Evolutionary conservation across 2,888 invertebrate species (phyloP).

Genomic region (Drosophila neotestacea): DNA sequence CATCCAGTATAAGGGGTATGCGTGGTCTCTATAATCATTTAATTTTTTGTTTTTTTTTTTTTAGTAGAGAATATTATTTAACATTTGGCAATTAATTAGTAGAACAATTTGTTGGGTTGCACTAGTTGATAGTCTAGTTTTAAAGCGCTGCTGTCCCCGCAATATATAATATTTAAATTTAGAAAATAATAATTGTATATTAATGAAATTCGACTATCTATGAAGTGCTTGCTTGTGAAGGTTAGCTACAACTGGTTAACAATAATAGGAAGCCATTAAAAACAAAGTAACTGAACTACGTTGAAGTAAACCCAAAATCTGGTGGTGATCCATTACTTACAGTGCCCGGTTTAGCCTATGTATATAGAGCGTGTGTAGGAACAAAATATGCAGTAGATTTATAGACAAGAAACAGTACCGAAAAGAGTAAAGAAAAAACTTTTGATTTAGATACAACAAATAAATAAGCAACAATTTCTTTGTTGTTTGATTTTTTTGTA

Average conservation of each 20-base stretch:
- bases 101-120: conserved; percentile 24
- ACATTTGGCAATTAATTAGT: conserved; percentile 42
- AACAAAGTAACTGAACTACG: conserved; percentile 45
- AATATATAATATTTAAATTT: conserved; percentile 8
- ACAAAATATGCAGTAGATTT: conserved; percentile 70
- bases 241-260: conserved; percentile 64
- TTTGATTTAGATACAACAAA: conserved; percentile 68
- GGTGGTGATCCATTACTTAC: conserved; percentile 86
- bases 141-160: conserved; percentile 21
- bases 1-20: conserved; percentile 79
- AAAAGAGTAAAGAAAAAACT: conserved; percentile 77
- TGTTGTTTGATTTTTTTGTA: conserved; percentile 7
- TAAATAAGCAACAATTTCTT: conserved; percentile 45
- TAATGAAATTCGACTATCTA: conserved; percentile 12
- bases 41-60: conserved; percentile 12
- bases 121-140: conserved; percentile 32
- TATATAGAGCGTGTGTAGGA: conserved; percentile 68
- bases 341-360: conserved; percentile 87
- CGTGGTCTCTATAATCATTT: conserved; percentile 70
- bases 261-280: conserved; percentile 43
- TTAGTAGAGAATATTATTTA: conserved; percentile 50
- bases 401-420: conserved; percentile 68
- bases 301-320: conserved; percentile 53
- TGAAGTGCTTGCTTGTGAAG: conserved; percentile 38
- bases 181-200: conserved; percentile 14